Base-by-base conservation (phyloP, 2,113 vertebrate genomes). In the Nothoprocta pentlandii region DNA sequence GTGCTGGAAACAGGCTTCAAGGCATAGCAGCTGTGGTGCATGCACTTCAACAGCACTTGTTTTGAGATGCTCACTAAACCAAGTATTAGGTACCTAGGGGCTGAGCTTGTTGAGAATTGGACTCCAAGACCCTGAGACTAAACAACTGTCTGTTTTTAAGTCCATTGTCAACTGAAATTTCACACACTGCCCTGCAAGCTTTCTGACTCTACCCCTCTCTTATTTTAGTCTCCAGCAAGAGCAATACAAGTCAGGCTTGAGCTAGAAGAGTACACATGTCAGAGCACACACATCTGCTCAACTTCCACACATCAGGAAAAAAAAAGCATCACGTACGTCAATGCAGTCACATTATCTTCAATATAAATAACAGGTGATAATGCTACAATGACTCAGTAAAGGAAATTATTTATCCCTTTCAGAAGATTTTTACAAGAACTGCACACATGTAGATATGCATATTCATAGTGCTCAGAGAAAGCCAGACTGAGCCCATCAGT, bases 401-500 rank as follows among this genome's bases (percentile, higher is more conserved):
- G 7, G 36, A 68, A 79, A 22, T 7, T 16, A n/a, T 36, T 23
- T 4, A 6, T 16, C 15, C 1, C 2, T 61, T 58, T 85, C 44
- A 8, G 3, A 71, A 46, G 11, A 34, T 34, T 25, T 64, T 66
- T 47, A 56, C n/a, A 44, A 87, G 17, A 41, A 59, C 9, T n/a
- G 39, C 23, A 66, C 16, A 59, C 4, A 87, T 5, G 80, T 14
- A 16, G 89, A 3, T 63, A 25, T 23, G 12, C 46, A 25, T 12
- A 12, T 8, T 58, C 1, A 59, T 0, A 62, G 9, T 26, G 30
- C 75, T 58, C 26, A 34, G 30, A 75, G 16, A 5, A 14, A 61
- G 17, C 76, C 1, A 1, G 3, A 2, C 6, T n/a, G 25, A 74
- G 19, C 16, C 14, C n/a, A 25, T 49, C 32, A 59, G 15, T 28